Evolutionary conservation across 2,888 invertebrate genomes (phyloP).

Genomic region (Eristalis intricaria): DNA sequence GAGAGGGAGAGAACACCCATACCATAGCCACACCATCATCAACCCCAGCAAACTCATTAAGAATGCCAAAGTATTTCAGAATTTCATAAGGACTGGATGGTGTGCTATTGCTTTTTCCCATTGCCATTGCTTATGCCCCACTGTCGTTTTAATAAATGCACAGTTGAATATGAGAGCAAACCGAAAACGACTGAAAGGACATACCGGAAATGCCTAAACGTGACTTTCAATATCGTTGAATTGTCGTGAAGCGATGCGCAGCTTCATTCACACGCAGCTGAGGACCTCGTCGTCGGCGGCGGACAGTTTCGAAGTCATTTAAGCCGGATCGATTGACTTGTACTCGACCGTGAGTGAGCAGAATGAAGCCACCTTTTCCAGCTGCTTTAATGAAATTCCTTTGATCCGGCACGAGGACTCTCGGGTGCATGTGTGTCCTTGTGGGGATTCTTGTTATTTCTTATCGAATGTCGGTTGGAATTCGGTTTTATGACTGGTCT

Average conservation of each 20-base stretch:
- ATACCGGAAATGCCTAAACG: conserved; percentile 49
- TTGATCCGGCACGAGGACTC: conserved; percentile 31
- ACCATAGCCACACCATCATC: not conserved
- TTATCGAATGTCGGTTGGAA: conserved; percentile 52
- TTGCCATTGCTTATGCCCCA: conserved; percentile 4
- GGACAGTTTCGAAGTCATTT: conserved; percentile 21
- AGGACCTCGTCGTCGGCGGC: not conserved
- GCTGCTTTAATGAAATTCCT: conserved; percentile 64
- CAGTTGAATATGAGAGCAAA: conserved; percentile 25
- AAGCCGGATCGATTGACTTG: not conserved
- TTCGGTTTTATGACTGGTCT: conserved; percentile 43
- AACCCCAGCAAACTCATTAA: not conserved
- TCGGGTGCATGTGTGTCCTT: not conserved
- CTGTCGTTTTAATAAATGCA: conserved; percentile 60
- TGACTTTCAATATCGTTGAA: conserved; percentile 52
- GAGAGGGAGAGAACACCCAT: not conserved
- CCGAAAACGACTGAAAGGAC: conserved; percentile 36
- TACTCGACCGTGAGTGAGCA: not conserved
- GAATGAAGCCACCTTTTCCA: conserved; percentile 22
- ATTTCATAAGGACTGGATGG: conserved; percentile 58
- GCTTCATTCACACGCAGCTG: not conserved
- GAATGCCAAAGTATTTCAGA: conserved; percentile 50
- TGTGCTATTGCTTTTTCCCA: not conserved
- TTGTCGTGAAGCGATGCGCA: not conserved
- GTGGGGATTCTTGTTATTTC: conserved; percentile 10